Base-by-base conservation (phyloP, 2,797 vertebrate genomes). In the Octomys mimax region DNA sequence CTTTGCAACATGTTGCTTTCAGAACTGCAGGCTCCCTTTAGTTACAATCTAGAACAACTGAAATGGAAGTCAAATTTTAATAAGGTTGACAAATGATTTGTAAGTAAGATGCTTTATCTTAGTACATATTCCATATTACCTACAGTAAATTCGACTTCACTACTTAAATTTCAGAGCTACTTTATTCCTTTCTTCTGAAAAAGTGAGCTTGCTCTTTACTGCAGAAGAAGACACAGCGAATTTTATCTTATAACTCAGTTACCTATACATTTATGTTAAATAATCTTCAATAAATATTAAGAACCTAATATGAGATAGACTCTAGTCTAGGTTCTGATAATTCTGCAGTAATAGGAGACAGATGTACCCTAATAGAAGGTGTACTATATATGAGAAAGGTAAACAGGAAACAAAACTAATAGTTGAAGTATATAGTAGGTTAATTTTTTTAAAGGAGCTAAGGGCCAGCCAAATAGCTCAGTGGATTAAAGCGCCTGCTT, bases 231-330 rank as follows among this genome's bases (percentile, higher is more conserved):
- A 21, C 64, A 77, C 54, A 5, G 7, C 46, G 16, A 2, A 24
- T 73, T 91, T 14, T 87, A 39, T 84, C 28, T 49, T 70, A n/a
- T 57, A 68, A 64, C 6, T 59, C 19, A 21, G 31, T 78, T 66
- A 80, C 46, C 36, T 36, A 21, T 19, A 64, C 16, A 78, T 64
- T 59, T 16, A 33, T 52, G 79, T 68, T 28, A 11, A 36, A 66
- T 73, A 80, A 68, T 62, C 5, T 89, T 46, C 87, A 78, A 42
- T 52, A 89, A 64, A 77, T 88, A 89, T 52, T 82, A 61, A 89
- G 42, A 89, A 64, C n/a, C 1, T 49, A 62, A 24, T 39, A 64
- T 66, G 9, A 71, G 4, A 7, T 21, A 80, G 26, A 3, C 7
- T 70, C 33, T 89, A 49, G 57, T 75, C 33, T 68, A 36, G 18